Conservation (phyloP, 2,113 vertebrate genomes). For the Oreochromis niloticus region DNA sequence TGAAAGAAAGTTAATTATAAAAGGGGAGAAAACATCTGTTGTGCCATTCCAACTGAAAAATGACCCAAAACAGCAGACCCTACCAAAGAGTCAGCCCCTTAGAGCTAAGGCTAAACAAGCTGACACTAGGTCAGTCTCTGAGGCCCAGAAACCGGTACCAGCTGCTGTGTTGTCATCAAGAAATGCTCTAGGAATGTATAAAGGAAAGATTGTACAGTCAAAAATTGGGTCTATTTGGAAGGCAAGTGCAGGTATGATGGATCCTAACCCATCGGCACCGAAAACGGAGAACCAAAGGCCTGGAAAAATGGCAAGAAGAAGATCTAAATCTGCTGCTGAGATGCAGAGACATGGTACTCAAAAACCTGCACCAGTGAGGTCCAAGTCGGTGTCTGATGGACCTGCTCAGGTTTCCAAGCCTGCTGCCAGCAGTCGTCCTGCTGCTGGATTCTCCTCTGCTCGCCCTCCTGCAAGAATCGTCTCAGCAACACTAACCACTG, state of each 20-base stretch:
- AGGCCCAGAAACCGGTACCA: background rate
- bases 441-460: background rate
- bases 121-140: background rate
- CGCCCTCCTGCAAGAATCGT: background rate
- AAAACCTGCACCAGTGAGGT: background rate
- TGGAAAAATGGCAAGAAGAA: background rate
- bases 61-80: background rate
- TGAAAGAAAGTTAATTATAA: conserved; percentile 21
- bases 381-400: conserved; percentile 25
- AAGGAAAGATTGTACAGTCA: conserved; percentile 83
- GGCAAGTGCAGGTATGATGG: conserved; percentile 1
- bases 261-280: conserved; percentile 5
- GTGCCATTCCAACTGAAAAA: conserved; percentile 35
- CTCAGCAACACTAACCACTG: background rate
- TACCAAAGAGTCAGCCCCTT: background rate
- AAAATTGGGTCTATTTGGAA: conserved; percentile 89
- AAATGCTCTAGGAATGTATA: conserved; percentile 78
- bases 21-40: conserved; percentile 5
- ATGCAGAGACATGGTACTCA: background rate
- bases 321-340: background rate
- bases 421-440: background rate
- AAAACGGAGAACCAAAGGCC: conserved; percentile 3
- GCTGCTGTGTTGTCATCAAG: conserved; percentile 46
- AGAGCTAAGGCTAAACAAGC: background rate
- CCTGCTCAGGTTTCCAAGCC: conserved; percentile 9